phyloP scores from a whole-genome alignment of 92 coral and sea anemone species.

The Palythoa caribaeorum region DNA sequence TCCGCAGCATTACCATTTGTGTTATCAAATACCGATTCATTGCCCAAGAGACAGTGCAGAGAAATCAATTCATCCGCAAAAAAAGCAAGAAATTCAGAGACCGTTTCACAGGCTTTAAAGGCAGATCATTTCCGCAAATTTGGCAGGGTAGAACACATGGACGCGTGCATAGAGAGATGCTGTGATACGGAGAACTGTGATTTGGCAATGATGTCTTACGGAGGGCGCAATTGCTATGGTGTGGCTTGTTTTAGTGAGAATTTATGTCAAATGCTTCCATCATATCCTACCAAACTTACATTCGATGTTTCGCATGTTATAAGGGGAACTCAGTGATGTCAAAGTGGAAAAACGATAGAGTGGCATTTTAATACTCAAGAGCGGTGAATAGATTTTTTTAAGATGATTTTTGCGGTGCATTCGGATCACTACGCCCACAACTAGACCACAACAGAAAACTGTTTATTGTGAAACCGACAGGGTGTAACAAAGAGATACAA shows the following conservation, averaged over 20 bases:
- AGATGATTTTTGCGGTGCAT: slow-evolving; percentile 24
- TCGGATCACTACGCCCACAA: slow-evolving; percentile 29
- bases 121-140: slow-evolving; percentile 86
- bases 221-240: slow-evolving; percentile 83
- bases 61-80: neutral
- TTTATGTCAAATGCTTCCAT: slow-evolving; percentile 85
- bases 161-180: slow-evolving; percentile 75
- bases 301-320: slow-evolving; percentile 84
- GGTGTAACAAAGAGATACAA: neutral
- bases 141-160: slow-evolving; percentile 81
- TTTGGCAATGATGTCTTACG: slow-evolving; percentile 92
- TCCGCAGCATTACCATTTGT: slow-evolving; percentile 29
- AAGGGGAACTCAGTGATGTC: slow-evolving; percentile 28
- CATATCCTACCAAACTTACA: slow-evolving; percentile 85
- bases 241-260: slow-evolving; percentile 88
- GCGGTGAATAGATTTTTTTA: neutral
- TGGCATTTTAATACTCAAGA: neutral
- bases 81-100: neutral
- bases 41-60: slow-evolving; percentile 32
- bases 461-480: slow-evolving; percentile 33
- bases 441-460: neutral
- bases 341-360: neutral
- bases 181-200: slow-evolving; percentile 78
- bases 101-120: slow-evolving; percentile 41
- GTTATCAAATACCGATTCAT: slow-evolving; percentile 20